These are phyloP conservation scores for Siphamia tubifer DNA, from an alignment of 2,113 vertebrate genomes.

Conservation along the genomic window DNA sequence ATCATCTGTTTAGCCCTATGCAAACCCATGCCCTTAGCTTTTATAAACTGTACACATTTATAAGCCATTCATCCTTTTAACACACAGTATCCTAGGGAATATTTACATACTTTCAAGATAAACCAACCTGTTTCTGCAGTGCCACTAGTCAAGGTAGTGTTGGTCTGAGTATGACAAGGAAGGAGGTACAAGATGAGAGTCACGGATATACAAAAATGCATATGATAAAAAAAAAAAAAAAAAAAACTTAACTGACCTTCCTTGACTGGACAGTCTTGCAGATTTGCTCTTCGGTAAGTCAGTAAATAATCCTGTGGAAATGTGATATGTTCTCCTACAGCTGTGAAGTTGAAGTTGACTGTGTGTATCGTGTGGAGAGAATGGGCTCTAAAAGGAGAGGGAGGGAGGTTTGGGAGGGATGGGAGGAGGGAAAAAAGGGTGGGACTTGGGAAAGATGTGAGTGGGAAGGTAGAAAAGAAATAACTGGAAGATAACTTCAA, in stretches of 20 bases:
- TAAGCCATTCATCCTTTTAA: no score
- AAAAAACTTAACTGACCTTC: constrained; percentile 29
- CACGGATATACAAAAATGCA: neutral
- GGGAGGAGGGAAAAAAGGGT: constrained; percentile 2
- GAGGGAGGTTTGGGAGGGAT: neutral
- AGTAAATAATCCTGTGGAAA: constrained; percentile 3
- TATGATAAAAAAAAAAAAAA: neutral
- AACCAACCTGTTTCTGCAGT: no score
- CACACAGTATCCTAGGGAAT: no score
- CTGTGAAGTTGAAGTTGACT: constrained; percentile 34
- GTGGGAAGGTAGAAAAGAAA: constrained; percentile 11
- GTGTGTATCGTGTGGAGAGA: constrained; percentile 8
- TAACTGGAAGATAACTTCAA: neutral
- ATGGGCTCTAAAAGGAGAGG: constrained; percentile 12
- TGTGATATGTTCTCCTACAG: neutral
- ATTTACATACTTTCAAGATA: no score
- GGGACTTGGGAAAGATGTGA: neutral
- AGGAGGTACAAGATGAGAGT: neutral
- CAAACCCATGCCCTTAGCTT: neutral
- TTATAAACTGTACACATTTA: no score
- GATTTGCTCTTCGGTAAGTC: constrained; percentile 3
- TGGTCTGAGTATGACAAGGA: no score
- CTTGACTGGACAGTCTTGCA: neutral
- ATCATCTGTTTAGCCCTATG: constrained; percentile 24
- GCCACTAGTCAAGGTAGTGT: no score